A percentile compares a stretch with the other conserved stretches of the same genome.
phyloP scores from a whole-genome alignment of 2,113 vertebrate genomes.

The Onychorhynchus coronatus region DNA sequence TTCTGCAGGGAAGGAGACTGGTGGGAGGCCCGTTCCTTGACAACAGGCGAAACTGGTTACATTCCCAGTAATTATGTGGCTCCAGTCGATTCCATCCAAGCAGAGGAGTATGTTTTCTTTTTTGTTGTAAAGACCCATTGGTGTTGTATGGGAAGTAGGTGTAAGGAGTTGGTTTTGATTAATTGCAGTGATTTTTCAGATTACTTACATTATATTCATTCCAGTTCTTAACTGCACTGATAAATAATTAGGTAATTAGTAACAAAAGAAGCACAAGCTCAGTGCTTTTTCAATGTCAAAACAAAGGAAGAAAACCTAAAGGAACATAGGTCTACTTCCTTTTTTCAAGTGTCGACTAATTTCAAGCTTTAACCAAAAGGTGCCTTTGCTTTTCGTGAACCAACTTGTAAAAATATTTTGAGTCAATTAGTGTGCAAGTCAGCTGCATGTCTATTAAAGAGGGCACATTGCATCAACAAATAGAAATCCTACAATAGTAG shows the following conservation, averaged over 20 bases:
- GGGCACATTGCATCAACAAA: background rate
- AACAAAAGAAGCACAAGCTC: background rate
- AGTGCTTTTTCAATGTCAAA: constrained; percentile 44
- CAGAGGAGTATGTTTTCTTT: constrained; percentile 89
- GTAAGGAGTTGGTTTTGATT: background rate
- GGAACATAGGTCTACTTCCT: background rate
- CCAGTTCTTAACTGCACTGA: constrained; percentile 11
- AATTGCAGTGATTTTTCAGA: constrained; percentile 26
- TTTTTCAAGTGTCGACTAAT: background rate
- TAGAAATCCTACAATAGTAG: background rate
- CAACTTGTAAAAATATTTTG: constrained; percentile 19
- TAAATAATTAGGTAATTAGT: constrained; percentile 60
- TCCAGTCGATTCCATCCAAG: constrained; percentile 96
- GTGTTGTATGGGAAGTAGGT: background rate
- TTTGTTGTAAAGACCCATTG: constrained; percentile 22
- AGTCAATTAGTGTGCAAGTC: background rate
- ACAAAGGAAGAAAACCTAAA: constrained; percentile 21
- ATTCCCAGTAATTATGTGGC: constrained; percentile 99
- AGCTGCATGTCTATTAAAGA: background rate
- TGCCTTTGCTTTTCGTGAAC: background rate
- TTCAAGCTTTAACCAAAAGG: background rate
- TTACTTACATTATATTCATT: constrained; percentile 15
- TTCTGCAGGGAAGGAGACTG: constrained; percentile 93
- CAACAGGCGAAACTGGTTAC: constrained; percentile 91
- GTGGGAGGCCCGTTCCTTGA: constrained; percentile 96